These are phyloP conservation scores for Didymodactylos carnosus DNA, from an alignment of 2,888 invertebrate species.

Conservation along the genomic window DNA sequence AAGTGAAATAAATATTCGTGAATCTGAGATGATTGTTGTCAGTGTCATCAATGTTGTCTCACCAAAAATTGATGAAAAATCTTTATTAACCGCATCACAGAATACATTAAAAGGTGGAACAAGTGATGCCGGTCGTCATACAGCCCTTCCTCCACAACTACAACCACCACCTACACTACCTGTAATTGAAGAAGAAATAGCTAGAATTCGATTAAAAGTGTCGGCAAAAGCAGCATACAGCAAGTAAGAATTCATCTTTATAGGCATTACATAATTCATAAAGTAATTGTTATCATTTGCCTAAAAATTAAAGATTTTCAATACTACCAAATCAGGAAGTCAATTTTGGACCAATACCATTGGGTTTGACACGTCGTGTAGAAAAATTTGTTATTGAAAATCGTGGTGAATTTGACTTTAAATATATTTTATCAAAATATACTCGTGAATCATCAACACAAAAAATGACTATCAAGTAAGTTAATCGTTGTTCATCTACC, in stretches of 20 bases:
- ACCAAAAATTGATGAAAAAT: conserved; percentile 19
- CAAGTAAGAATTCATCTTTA: conserved; percentile 25
- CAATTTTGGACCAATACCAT: conserved; percentile 32
- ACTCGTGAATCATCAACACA: neutral
- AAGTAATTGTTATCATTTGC: neutral
- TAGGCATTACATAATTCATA: too few relatives aligned
- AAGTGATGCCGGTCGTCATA: conserved; percentile 18
- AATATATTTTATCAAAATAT: conserved; percentile 27
- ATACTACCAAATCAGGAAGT: conserved; percentile 31
- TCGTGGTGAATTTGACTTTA: conserved; percentile 34
- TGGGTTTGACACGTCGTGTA: conserved; percentile 28
- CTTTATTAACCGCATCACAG: neutral
- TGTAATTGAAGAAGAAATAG: conserved; percentile 27
- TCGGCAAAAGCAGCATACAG: conserved; percentile 31
- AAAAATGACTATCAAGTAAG: neutral
- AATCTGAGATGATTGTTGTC: neutral
- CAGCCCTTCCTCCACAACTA: conserved; percentile 30
- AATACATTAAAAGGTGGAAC: neutral
- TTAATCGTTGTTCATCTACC: neutral
- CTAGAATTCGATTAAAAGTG: conserved; percentile 34
- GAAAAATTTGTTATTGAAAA: conserved; percentile 32
- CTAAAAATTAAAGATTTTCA: conserved; percentile 26
- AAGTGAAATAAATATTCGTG: neutral
- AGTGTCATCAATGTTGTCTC: neutral
- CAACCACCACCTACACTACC: conserved; percentile 34